phyloP scores from a whole-genome alignment of 1,140 invertebrate species.

The Dufourea novaeangliae region DNA sequence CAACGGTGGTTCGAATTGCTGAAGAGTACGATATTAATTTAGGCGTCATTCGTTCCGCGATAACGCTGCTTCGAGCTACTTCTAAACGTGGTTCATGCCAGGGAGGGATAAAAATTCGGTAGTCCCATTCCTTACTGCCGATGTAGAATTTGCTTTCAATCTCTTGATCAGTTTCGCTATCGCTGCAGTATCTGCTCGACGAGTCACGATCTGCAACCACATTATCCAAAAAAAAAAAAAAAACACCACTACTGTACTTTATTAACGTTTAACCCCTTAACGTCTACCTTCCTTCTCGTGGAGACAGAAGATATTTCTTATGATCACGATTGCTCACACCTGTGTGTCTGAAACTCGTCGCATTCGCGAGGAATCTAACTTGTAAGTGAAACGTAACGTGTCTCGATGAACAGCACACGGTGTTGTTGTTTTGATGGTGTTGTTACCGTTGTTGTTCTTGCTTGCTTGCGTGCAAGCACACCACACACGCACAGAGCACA shows the following conservation, averaged over 20 bases:
- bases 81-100: slow-evolving; percentile 58
- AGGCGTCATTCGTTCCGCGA: slow-evolving; percentile 66
- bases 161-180: slow-evolving; percentile 21
- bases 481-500: no score
- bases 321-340: slow-evolving; percentile 65
- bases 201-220: slow-evolving; percentile 74
- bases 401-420: not conserved
- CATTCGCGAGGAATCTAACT: not conserved
- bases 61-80: slow-evolving; percentile 59
- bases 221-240: slow-evolving; percentile 63
- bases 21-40: slow-evolving; percentile 51
- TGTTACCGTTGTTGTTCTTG: no score
- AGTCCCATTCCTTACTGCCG: not conserved
- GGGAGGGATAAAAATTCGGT: slow-evolving; percentile 15
- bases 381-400: not conserved
- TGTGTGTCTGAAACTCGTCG: slow-evolving; percentile 5
- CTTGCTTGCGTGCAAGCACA: no score
- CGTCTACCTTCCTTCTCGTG: slow-evolving; percentile 32
- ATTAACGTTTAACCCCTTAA: slow-evolving; percentile 29
- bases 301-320: slow-evolving; percentile 35
- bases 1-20: no score
- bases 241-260: slow-evolving; percentile 13
- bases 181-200: slow-evolving; percentile 64
- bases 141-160: not conserved
- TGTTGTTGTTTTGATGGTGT: no score